Evolutionary conservation across 2,113 vertebrate genomes (phyloP).

Genomic region (Indicator maculatus): DNA sequence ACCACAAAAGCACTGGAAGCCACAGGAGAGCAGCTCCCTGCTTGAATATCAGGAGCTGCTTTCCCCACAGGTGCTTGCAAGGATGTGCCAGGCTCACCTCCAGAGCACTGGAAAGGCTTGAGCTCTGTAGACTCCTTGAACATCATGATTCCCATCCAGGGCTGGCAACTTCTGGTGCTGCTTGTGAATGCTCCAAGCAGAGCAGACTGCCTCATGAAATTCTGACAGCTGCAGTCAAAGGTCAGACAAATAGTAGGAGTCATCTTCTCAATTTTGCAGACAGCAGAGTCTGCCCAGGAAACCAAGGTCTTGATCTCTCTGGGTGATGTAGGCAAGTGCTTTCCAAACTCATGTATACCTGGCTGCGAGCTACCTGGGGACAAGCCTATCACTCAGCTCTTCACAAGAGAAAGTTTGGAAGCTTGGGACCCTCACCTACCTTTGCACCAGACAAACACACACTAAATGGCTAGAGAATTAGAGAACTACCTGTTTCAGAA

Average conservation of each 20-base stretch:
- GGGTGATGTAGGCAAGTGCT: background rate
- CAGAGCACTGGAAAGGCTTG: background rate
- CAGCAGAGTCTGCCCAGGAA: background rate
- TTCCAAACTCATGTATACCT: background rate
- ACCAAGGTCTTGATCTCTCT: background rate
- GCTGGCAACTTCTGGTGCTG: background rate
- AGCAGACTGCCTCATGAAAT: background rate
- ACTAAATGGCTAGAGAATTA: background rate
- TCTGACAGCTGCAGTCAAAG: background rate
- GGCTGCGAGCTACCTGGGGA: background rate
- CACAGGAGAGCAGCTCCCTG: background rate
- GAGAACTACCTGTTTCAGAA: background rate
- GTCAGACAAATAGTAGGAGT: background rate
- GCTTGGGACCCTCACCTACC: background rate
- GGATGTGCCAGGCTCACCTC: background rate
- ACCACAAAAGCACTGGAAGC: background rate
- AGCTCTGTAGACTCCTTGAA: background rate
- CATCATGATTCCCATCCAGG: rapidly evolving
- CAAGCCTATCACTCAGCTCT: background rate
- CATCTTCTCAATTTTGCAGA: background rate
- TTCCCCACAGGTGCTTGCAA: rapidly evolving
- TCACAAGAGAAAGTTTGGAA: background rate
- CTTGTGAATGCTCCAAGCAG: background rate
- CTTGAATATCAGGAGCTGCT: background rate
- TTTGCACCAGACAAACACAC: background rate